A percentile compares a stretch with the other conserved stretches of the same genome.
phyloP scores from a whole-genome alignment of 2,888 invertebrate genomes.

The Hirtodrosophila confusa region DNA sequence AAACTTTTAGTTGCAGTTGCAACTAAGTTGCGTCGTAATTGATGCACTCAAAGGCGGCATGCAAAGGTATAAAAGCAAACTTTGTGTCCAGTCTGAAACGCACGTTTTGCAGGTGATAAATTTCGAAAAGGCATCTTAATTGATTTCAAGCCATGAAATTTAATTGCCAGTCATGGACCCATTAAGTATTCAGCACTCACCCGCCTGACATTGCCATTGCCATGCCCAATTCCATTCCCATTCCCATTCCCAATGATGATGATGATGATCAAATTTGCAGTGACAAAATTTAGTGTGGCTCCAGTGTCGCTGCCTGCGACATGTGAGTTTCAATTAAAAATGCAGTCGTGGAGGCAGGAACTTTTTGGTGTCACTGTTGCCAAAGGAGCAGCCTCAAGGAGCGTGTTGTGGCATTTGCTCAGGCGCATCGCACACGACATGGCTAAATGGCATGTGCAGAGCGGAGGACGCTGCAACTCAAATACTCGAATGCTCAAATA shows the following conservation, averaged over 20 bases:
- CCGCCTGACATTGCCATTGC: constrained; percentile 7
- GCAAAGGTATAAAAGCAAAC: constrained; percentile 15
- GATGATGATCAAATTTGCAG: constrained; percentile 9
- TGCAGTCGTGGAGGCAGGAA: constrained; percentile 23
- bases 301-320: constrained; percentile 2
- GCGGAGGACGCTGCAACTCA: constrained; percentile 28
- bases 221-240: constrained; percentile 5
- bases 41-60: constrained; percentile 65
- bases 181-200: too few relatives aligned
- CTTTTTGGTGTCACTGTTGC: constrained; percentile 24
- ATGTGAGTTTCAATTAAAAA: constrained; percentile 59
- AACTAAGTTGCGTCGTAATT: constrained; percentile 68
- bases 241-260: too few relatives aligned
- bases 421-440: constrained; percentile 12
- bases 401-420: constrained; percentile 24
- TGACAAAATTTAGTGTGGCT: not conserved
- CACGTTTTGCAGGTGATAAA: constrained; percentile 69
- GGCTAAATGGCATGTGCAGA: not conserved
- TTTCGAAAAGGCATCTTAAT: constrained; percentile 61
- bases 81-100: constrained; percentile 32
- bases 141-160: constrained; percentile 60
- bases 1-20: constrained; percentile 55
- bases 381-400: constrained; percentile 19
- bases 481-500: constrained; percentile 44
- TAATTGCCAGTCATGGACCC: constrained; percentile 16